These are phyloP conservation scores for Thera britannica DNA, from an alignment of 2,888 invertebrate species.

Conservation along the genomic window DNA sequence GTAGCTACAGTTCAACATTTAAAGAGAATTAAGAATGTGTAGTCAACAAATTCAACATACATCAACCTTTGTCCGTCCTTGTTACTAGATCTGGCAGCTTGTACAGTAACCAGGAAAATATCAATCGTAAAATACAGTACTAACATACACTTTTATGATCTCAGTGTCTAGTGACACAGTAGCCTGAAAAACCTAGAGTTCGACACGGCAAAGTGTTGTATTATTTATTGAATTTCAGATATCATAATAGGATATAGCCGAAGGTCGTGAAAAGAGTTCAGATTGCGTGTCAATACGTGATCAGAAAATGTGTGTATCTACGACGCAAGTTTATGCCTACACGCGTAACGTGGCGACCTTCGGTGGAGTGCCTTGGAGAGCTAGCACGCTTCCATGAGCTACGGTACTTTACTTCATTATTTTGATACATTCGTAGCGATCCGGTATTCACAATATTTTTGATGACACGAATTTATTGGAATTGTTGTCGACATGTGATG, in stretches of 20 bases:
- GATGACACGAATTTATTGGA: slow-evolving; percentile 12
- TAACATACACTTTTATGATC: too few relatives aligned
- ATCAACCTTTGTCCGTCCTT: not conserved
- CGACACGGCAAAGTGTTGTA: not conserved
- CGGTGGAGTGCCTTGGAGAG: slow-evolving; percentile 14
- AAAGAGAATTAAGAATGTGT: not conserved
- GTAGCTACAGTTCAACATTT: not conserved
- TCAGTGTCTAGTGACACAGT: too few relatives aligned
- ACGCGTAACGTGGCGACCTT: slow-evolving; percentile 24
- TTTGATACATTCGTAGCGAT: slow-evolving; percentile 4
- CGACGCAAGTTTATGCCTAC: slow-evolving; percentile 3
- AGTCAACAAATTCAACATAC: not conserved
- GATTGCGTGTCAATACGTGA: slow-evolving; percentile 39
- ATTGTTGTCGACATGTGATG: slow-evolving; percentile 4
- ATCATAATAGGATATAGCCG: slow-evolving; percentile 38
- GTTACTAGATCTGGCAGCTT: not conserved
- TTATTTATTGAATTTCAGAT: slow-evolving; percentile 20
- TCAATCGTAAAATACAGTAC: not conserved
- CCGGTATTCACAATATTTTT: slow-evolving; percentile 8
- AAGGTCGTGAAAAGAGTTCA: slow-evolving; percentile 40
- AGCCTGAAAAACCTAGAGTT: not conserved
- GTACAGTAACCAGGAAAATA: not conserved
- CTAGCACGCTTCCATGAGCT: slow-evolving; percentile 11
- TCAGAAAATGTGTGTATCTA: slow-evolving; percentile 25
- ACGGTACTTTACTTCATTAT: slow-evolving; percentile 10